Evolutionary conservation across 2,888 invertebrate species (phyloP).

Genomic region (Drosophila villosipedis): DNA sequence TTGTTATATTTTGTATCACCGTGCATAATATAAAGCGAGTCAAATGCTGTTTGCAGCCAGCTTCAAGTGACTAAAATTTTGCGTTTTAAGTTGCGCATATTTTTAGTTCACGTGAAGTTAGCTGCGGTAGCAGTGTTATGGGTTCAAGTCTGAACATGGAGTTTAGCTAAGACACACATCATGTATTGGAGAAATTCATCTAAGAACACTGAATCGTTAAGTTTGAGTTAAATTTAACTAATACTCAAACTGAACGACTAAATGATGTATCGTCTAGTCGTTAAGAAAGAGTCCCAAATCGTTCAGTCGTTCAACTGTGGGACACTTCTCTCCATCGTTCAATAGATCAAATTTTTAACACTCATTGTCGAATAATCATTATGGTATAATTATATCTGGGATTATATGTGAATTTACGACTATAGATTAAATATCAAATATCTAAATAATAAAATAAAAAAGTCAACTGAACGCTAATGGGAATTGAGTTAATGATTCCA

Average conservation of each 20-base stretch:
- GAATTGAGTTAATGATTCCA: neutral
- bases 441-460: neutral
- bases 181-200: too few relatives aligned
- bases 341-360: neutral
- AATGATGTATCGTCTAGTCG: neutral
- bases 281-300: neutral
- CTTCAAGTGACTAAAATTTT: neutral
- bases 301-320: neutral
- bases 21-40: slow-evolving; percentile 1
- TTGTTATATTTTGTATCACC: neutral
- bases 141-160: neutral
- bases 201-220: neutral
- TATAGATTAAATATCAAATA: neutral
- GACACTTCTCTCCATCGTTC: neutral
- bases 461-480: fast-evolving
- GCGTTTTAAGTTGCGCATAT: neutral
- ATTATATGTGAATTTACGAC: neutral
- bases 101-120: neutral
- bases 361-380: neutral
- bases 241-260: neutral
- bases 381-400: too few relatives aligned
- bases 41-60: neutral
- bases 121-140: neutral
- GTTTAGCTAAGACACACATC: neutral
- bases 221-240: neutral